phyloP scores from a whole-genome alignment of 2,888 invertebrate genomes.

The Escarpia spicata region DNA sequence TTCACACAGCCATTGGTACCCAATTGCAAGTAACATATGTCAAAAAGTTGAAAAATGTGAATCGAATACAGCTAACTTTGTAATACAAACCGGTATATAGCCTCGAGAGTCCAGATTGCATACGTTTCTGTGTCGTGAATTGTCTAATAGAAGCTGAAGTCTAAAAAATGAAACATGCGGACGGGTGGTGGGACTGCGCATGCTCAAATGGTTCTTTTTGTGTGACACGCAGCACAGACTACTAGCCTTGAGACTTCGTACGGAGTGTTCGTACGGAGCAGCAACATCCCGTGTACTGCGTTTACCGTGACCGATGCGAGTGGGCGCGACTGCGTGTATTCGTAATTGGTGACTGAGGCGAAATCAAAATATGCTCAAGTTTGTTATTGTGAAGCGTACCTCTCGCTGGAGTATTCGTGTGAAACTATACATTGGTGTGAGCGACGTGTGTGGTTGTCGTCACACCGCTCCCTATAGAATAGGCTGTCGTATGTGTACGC shows the following conservation, averaged over 20 bases:
- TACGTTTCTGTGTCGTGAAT: not conserved
- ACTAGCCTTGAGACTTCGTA: not conserved
- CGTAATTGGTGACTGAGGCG: not conserved
- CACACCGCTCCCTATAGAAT: not conserved
- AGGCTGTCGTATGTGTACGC: not conserved
- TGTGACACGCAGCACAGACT: not conserved
- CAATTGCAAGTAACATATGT: not conserved
- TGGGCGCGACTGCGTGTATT: slow-evolving; percentile 2
- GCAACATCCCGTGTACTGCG: not conserved
- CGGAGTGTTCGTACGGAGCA: not conserved
- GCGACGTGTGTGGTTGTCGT: not conserved
- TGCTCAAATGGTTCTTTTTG: not conserved
- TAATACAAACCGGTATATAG: not conserved
- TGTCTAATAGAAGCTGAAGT: not conserved
- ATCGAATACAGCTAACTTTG: not conserved
- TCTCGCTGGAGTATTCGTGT: slow-evolving; percentile 9
- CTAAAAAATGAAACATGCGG: not conserved
- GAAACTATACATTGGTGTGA: not conserved
- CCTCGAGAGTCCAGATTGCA: not conserved
- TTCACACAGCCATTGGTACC: not conserved
- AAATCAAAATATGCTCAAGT: slow-evolving; percentile 16
- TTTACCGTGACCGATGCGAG: not conserved
- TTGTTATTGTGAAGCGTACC: not conserved
- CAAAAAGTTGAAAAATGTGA: not conserved
- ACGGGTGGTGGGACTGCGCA: not conserved